phyloP scores from a whole-genome alignment of 2,113 vertebrate genomes.

The Thermophis baileyi region DNA sequence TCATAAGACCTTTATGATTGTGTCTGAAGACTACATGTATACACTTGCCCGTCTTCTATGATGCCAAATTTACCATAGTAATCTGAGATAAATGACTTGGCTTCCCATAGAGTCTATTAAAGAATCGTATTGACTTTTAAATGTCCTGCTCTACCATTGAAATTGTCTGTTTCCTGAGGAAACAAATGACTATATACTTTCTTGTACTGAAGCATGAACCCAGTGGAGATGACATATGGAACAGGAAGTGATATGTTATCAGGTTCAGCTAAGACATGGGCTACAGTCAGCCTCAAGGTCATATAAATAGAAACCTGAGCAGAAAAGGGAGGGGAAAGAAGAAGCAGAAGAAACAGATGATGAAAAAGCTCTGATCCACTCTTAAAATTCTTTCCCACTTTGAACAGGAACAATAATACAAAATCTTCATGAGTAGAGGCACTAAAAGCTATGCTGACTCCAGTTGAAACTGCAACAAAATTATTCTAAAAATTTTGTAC shows the following conservation, averaged over 20 bases:
- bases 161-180: neutral
- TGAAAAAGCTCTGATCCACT: neutral
- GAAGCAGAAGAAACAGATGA: neutral
- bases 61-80: neutral
- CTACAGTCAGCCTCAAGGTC: neutral
- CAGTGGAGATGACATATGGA: neutral
- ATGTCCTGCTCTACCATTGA: neutral
- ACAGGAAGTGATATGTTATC: neutral
- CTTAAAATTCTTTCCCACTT: neutral
- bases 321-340: neutral
- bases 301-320: neutral
- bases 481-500: neutral
- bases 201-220: neutral
- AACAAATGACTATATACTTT: neutral
- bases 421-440: neutral
- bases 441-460: neutral
- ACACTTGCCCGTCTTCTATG: too few relatives aligned
- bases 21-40: too few relatives aligned
- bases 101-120: neutral
- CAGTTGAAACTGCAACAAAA: neutral
- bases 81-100: neutral
- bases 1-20: too few relatives aligned
- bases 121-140: neutral
- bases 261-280: neutral
- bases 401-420: neutral